Evolutionary conservation across 1,140 invertebrate genomes (phyloP).

Genomic region (Nymphalis io): DNA sequence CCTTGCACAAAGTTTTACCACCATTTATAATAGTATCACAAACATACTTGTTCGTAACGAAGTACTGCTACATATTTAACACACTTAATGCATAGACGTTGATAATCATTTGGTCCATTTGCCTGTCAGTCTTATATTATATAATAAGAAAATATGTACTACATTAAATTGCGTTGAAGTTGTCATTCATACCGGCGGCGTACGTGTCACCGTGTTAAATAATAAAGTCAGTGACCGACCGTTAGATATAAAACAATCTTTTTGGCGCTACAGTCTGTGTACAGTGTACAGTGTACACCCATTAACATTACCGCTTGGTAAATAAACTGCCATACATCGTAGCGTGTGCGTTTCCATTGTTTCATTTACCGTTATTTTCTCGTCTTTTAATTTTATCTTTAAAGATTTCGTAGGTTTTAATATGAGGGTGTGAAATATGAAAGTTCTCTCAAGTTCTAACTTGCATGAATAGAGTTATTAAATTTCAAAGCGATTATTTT

Average conservation of each 20-base stretch:
- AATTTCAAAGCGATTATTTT: no score
- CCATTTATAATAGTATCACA: no score
- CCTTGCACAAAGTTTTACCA: no score
- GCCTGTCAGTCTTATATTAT: no score
- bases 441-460: no score
- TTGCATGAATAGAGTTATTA: no score
- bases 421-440: no score
- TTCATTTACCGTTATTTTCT: neutral
- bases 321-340: conserved; percentile 41
- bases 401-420: neutral
- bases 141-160: no score
- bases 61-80: no score
- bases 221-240: conserved; percentile 39
- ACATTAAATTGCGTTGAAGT: neutral
- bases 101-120: no score
- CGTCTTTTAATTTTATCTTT: neutral
- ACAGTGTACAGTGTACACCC: conserved; percentile 38
- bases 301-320: conserved; percentile 47
- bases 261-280: conserved; percentile 52
- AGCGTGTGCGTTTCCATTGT: conserved; percentile 30
- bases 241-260: conserved; percentile 58
- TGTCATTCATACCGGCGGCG: conserved; percentile 7
- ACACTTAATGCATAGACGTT: no score
- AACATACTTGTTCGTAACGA: no score
- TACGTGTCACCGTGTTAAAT: conserved; percentile 4